Evolutionary conservation across 2,113 vertebrate species (phyloP).

Genomic region (Brachirus orientalis): DNA sequence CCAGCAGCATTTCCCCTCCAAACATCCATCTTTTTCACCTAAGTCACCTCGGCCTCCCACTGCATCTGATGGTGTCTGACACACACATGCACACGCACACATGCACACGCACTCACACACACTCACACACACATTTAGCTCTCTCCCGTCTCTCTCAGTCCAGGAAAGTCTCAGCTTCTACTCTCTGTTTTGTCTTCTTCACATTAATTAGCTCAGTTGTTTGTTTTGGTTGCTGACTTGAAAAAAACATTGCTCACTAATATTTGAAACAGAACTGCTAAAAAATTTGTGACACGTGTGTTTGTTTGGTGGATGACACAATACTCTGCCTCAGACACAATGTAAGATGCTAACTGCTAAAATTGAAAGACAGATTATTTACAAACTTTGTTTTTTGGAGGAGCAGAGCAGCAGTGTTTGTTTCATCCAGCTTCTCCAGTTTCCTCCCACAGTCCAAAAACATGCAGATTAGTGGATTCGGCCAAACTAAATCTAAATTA

Average conservation of each 20-base stretch:
- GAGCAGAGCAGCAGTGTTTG: no score
- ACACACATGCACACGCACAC: background rate
- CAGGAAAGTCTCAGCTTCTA: constrained; percentile 17
- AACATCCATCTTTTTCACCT: constrained; percentile 29
- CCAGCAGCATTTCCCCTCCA: constrained; percentile 30
- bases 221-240: constrained; percentile 3
- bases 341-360: no score
- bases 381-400: no score
- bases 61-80: constrained; percentile 23
- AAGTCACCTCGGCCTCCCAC: constrained; percentile 13
- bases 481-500: no score
- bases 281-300: no score
- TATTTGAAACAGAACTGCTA: constrained; percentile 20
- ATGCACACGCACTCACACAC: background rate
- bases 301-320: no score
- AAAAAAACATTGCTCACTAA: constrained; percentile 8
- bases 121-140: background rate
- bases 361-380: no score
- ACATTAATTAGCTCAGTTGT: constrained; percentile 26
- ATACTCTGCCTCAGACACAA: no score
- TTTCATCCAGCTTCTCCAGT: no score
- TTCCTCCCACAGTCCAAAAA: no score
- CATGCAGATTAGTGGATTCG: no score
- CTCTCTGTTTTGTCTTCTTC: background rate
- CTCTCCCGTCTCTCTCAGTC: background rate